A percentile compares a stretch with the other conserved stretches of the same genome.
Evolutionary conservation across 2,113 vertebrate genomes (phyloP).

Genomic region (Myanophis thanlyinensis): DNA sequence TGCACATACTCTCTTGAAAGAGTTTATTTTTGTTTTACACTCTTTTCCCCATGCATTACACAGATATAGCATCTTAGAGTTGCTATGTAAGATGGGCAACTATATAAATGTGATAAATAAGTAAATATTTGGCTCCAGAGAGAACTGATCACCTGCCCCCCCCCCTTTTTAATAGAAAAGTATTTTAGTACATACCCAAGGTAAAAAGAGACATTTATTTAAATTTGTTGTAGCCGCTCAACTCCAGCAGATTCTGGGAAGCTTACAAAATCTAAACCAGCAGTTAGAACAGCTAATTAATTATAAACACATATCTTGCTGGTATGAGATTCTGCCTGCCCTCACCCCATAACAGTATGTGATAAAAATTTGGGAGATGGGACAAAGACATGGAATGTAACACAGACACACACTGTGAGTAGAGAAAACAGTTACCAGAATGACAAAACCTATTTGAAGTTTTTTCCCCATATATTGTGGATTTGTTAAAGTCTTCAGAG

Average conservation of each 20-base stretch:
- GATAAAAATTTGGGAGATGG: not conserved
- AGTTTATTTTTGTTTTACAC: constrained; percentile 46
- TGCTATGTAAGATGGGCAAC: not conserved
- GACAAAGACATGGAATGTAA: not conserved
- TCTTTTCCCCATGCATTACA: constrained; percentile 54
- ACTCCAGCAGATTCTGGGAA: not conserved
- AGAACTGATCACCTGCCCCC: constrained; percentile 55
- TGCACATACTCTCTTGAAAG: constrained; percentile 52
- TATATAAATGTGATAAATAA: not conserved
- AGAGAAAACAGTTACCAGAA: not conserved
- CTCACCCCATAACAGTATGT: not conserved
- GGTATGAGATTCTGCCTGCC: not conserved
- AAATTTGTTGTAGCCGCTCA: not conserved
- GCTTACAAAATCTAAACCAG: not conserved
- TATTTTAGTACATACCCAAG: constrained; percentile 35
- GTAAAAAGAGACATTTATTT: constrained; percentile 13
- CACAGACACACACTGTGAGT: not conserved
- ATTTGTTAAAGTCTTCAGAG: not conserved
- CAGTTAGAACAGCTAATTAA: constrained; percentile 16
- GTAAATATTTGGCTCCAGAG: constrained; percentile 6
- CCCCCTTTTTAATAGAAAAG: too few species aligned
- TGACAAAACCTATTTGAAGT: not conserved
- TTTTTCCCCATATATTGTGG: not conserved
- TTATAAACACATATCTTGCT: constrained; percentile 59
- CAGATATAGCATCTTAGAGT: constrained; percentile 42